Conservation (phyloP, 1,140 invertebrate genomes). For the Drosophila watanabei region DNA sequence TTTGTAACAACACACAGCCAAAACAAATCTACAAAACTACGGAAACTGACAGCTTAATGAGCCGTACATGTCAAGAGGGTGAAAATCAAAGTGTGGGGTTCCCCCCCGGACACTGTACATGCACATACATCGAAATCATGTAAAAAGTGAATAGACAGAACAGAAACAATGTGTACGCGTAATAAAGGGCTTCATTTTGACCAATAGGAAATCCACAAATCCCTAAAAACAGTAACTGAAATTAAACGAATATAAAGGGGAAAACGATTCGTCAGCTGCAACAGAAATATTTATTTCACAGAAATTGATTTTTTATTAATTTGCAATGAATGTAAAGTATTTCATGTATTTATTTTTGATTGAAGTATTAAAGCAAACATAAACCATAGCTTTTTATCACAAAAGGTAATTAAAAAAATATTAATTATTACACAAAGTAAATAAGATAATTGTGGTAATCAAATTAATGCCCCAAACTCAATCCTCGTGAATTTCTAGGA, state of each 20-base stretch:
- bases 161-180: not conserved
- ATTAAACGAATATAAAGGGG: slow-evolving; percentile 2
- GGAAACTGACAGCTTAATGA: slow-evolving; percentile 32
- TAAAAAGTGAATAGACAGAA: not conserved
- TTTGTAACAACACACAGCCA: slow-evolving; percentile 25
- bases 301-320: not conserved
- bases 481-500: not conserved
- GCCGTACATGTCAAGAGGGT: slow-evolving; percentile 2
- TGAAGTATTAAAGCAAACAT: not conserved
- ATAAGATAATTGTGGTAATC: not conserved
- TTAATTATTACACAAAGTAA: not conserved
- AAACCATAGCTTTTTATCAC: not conserved
- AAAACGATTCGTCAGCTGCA: not conserved
- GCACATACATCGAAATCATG: not conserved
- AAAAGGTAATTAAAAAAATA: not conserved
- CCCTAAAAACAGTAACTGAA: slow-evolving; percentile 12
- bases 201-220: slow-evolving; percentile 16
- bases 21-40: slow-evolving; percentile 38
- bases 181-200: slow-evolving; percentile 38
- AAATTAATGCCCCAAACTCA: not conserved
- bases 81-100: slow-evolving; percentile 4
- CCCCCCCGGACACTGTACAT: too few species aligned
- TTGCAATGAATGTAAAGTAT: not conserved
- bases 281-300: not conserved
- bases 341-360: not conserved